These are phyloP conservation scores for Mesaphorura yosii DNA, from an alignment of 1,140 invertebrate genomes.

Conservation along the genomic window DNA sequence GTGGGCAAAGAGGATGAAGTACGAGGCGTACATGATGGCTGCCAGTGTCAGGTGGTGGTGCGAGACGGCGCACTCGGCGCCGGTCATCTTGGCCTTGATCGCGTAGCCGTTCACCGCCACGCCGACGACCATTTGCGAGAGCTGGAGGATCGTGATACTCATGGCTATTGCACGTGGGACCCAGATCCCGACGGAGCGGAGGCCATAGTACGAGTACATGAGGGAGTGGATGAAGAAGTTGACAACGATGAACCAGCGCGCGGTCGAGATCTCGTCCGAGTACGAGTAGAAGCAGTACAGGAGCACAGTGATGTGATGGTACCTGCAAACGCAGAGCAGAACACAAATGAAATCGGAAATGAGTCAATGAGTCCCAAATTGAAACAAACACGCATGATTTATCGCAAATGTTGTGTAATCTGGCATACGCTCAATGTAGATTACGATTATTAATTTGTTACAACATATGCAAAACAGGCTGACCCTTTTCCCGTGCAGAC, in stretches of 20 bases:
- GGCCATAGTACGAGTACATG: constrained; percentile 95
- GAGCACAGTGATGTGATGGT: constrained; percentile 50
- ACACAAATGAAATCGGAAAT: neutral
- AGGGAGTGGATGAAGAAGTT: constrained; percentile 95
- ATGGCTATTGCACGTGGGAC: constrained; percentile 79
- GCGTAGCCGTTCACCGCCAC: constrained; percentile 82
- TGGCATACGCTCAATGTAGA: too few relatives aligned
- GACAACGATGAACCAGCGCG: constrained; percentile 97
- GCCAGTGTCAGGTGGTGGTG: constrained; percentile 77
- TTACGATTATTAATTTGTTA: too few relatives aligned
- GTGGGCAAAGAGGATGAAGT: constrained; percentile 10
- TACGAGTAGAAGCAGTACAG: constrained; percentile 97
- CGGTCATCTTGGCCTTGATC: constrained; percentile 48
- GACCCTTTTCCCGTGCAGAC: too few relatives aligned
- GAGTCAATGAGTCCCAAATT: too few relatives aligned
- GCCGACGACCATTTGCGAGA: constrained; percentile 93
- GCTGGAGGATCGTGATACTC: constrained; percentile 81
- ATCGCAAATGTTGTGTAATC: too few relatives aligned
- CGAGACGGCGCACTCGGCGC: constrained; percentile 68
- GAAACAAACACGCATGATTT: too few relatives aligned
- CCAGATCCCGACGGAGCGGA: constrained; percentile 72
- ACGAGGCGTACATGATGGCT: constrained; percentile 75
- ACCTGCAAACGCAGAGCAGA: constrained; percentile 31
- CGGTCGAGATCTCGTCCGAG: constrained; percentile 86
- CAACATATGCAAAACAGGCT: too few relatives aligned